phyloP scores from a whole-genome alignment of 2,888 invertebrate species.

The Cataglyphis altisquamis region DNA sequence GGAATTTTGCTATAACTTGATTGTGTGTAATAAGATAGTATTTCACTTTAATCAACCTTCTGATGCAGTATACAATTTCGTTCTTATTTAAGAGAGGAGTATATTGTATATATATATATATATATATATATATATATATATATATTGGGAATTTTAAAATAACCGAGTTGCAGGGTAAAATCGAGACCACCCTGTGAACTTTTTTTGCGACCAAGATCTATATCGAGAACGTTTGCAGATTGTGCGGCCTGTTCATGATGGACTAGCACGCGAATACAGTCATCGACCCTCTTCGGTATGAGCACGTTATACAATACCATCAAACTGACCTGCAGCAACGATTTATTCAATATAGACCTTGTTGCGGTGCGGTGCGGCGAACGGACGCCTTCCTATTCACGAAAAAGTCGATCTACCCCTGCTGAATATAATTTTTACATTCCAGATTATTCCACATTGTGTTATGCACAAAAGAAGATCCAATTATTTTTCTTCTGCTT shows the following conservation, averaged over 20 bases:
- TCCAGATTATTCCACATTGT: not conserved
- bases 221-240: conserved; percentile 81
- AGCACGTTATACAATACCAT: conserved; percentile 70
- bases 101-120: conserved; percentile 5
- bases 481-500: not conserved
- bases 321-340: conserved; percentile 76
- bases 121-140: conserved; percentile 1
- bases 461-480: not conserved
- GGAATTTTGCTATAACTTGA: not conserved
- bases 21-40: not conserved
- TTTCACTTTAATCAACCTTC: not conserved
- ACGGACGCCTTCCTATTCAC: conserved; percentile 2
- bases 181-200: conserved; percentile 6
- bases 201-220: conserved; percentile 75
- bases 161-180: conserved; percentile 10
- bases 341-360: conserved; percentile 69
- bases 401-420: conserved; percentile 60
- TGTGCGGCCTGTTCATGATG: conserved; percentile 79
- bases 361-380: conserved; percentile 12
- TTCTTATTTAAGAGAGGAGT: conserved; percentile 5
- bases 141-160: conserved; percentile 12
- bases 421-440: conserved; percentile 24
- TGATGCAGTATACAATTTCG: conserved; percentile 2
- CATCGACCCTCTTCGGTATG: conserved; percentile 79
- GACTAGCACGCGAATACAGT: conserved; percentile 83